Percentiles rank a stretch among this genome's conserved stretches.
phyloP scores from a whole-genome alignment of 1,140 invertebrate genomes.

The Drosophila sproati region DNA sequence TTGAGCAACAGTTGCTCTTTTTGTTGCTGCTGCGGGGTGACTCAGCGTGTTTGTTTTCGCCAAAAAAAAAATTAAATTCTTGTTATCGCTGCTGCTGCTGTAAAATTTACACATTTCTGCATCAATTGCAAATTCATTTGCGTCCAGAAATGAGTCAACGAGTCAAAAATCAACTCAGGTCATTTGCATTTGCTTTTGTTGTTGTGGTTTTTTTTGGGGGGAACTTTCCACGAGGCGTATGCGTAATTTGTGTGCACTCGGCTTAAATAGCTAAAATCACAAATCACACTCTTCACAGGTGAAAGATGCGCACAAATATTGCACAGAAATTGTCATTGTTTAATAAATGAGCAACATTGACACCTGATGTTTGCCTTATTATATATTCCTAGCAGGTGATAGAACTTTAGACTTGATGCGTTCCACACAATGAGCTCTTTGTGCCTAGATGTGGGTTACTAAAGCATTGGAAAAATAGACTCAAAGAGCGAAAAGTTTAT shows the following conservation, averaged over 20 bases:
- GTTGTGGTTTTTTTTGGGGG: slow-evolving; percentile 20
- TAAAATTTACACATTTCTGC: slow-evolving; percentile 78
- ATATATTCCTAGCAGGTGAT: not conserved
- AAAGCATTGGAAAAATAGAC: not conserved
- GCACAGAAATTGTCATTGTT: slow-evolving; percentile 63
- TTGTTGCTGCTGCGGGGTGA: slow-evolving; percentile 26
- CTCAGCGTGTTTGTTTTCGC: slow-evolving; percentile 45
- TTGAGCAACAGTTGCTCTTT: slow-evolving; percentile 17
- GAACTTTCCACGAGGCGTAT: slow-evolving; percentile 64
- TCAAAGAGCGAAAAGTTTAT: not conserved
- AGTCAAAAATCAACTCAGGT: slow-evolving; percentile 27
- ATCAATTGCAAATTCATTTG: slow-evolving; percentile 71
- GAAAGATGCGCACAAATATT: slow-evolving; percentile 24
- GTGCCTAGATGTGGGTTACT: not conserved
- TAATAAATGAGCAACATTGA: slow-evolving; percentile 64
- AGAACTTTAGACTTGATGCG: not conserved
- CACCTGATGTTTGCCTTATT: slow-evolving; percentile 13
- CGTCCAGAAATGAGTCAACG: slow-evolving; percentile 48
- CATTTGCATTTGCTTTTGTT: slow-evolving; percentile 46
- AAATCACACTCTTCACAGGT: slow-evolving; percentile 9
- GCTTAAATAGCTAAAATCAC: slow-evolving; percentile 26
- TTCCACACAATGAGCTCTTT: not conserved
- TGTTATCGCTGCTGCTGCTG: slow-evolving; percentile 44
- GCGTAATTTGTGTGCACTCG: slow-evolving; percentile 49
- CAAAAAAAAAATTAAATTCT: slow-evolving; percentile 25